Percentiles rank a stretch among this genome's conserved stretches.
These are phyloP conservation scores for Asteroscopus sphinx DNA, from an alignment of 2,888 invertebrate genomes.

Conservation along the genomic window DNA sequence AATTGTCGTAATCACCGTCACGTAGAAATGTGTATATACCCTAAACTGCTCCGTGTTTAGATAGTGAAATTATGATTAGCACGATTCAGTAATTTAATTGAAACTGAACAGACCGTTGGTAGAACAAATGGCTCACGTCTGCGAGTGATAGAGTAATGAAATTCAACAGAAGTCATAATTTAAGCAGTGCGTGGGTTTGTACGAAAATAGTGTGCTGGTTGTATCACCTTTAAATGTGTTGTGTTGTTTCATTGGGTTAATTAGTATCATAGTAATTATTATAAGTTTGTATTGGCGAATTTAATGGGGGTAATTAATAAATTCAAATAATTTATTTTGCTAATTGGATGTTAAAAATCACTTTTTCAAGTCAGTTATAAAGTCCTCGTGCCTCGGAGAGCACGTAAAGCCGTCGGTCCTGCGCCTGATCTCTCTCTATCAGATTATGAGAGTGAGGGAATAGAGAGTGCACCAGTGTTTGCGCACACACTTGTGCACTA, in stretches of 20 bases:
- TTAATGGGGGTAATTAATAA: no score
- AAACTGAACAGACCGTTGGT: conserved; percentile 47
- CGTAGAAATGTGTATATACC: conserved; percentile 52
- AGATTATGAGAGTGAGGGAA: no score
- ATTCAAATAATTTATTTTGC: no score
- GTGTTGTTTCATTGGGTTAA: conserved; percentile 37
- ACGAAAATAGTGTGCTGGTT: conserved; percentile 19
- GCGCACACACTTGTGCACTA: no score
- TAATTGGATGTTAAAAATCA: no score
- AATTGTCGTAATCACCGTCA: conserved; percentile 51
- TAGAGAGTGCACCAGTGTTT: no score
- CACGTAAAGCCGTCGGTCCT: no score
- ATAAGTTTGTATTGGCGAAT: no score
- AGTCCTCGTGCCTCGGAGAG: no score
- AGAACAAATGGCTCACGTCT: conserved; percentile 53
- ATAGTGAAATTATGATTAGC: conserved; percentile 60
- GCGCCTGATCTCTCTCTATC: no score
- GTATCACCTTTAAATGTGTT: conserved; percentile 14
- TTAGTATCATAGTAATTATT: no score
- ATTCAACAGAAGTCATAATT: conserved; percentile 48
- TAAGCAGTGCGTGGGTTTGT: conserved; percentile 48
- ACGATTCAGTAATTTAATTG: conserved; percentile 59
- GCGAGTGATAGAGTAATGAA: conserved; percentile 42
- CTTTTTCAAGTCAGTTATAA: no score
- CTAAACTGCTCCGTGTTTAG: conserved; percentile 44